Percentiles rank a stretch among this genome's conserved stretches.
Evolutionary conservation across 2,113 vertebrate species (phyloP).

Genomic region (Orycteropus afer): DNA sequence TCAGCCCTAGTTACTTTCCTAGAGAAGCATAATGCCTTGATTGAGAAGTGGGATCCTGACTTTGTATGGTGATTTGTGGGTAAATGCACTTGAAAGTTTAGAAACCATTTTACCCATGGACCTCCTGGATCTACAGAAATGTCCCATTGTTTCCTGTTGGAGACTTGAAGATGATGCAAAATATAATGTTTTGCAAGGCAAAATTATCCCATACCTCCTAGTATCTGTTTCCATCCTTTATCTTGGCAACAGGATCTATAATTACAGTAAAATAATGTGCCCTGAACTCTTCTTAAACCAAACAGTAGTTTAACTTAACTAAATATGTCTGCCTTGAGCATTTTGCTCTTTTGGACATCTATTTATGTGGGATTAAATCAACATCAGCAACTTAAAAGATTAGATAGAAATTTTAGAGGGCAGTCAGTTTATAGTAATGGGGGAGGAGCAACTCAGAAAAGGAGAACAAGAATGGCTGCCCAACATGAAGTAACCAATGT

Average conservation of each 20-base stretch:
- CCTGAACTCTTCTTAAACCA: background rate
- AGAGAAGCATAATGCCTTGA: background rate
- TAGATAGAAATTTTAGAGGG: too few relatives aligned
- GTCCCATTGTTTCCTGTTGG: background rate
- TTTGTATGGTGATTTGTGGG: background rate
- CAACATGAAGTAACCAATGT: too few relatives aligned
- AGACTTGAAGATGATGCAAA: background rate
- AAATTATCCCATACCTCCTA: background rate
- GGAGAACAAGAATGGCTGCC: too few relatives aligned
- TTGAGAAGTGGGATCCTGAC: background rate
- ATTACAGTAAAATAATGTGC: background rate
- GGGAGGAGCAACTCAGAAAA: too few relatives aligned
- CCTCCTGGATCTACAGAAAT: background rate
- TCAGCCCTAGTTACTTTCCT: background rate
- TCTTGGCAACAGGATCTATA: background rate
- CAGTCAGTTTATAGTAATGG: too few relatives aligned
- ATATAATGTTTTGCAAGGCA: background rate
- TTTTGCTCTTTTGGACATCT: background rate
- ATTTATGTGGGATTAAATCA: background rate
- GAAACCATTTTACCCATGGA: background rate
- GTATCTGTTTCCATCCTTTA: background rate
- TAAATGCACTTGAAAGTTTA: background rate
- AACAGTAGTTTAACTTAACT: background rate
- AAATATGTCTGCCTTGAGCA: background rate
- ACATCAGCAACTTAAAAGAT: too few relatives aligned